Base-by-base conservation (phyloP, 2,797 vertebrate genomes). In the Numenius phaeopus region DNA sequence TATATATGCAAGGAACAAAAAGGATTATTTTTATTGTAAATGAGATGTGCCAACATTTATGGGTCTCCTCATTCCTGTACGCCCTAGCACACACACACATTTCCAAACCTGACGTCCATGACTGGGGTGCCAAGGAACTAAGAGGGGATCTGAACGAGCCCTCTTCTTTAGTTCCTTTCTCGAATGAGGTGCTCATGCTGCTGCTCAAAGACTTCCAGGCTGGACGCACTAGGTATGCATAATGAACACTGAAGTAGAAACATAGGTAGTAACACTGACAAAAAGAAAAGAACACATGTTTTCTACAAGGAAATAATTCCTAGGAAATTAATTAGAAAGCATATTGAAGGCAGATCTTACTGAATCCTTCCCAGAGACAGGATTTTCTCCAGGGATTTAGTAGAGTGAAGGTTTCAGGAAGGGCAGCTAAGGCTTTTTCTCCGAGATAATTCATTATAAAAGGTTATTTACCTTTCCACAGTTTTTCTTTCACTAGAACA, bases 1-100 rank as follows among this genome's bases (percentile, higher is more conserved):
- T 11, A 44, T 27, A 40, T 44, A 39, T 67, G n/a, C 13, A 50
- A 40, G 8, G 20, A 37, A 24, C 3, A 24, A 61, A 87, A 79
- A 11, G 7, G 14, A 21, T 79, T 75, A 12, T 11, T 65, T 86
- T 44, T 46, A 29, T 30, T 50, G 18, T 11, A 62, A 76, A 34
- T 47, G 22, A 37, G 18, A 32, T 27, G 5, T 58, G 14, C 21
- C 22, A 81, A 30, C 21, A 24, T 42, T 58, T 90, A 21, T 62
- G 10, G 6, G 2, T 66, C 27, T 92, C 14, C 72, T 52, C 4
- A 47, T 49, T 11, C 14, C 37, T 80, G 15, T 58, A 34, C 20
- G 47, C 11, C 3, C 21, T n/a, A 9, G 14, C 0, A 1, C 4
- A 21, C 13, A 37, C 26, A 27, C 5, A 21, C 2, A 11, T 67